Evolutionary conservation across 2,888 invertebrate genomes (phyloP), one percentile per base, ranked within the genome.

Genomic region (Kuschelorhynchus macadamiae): DNA sequence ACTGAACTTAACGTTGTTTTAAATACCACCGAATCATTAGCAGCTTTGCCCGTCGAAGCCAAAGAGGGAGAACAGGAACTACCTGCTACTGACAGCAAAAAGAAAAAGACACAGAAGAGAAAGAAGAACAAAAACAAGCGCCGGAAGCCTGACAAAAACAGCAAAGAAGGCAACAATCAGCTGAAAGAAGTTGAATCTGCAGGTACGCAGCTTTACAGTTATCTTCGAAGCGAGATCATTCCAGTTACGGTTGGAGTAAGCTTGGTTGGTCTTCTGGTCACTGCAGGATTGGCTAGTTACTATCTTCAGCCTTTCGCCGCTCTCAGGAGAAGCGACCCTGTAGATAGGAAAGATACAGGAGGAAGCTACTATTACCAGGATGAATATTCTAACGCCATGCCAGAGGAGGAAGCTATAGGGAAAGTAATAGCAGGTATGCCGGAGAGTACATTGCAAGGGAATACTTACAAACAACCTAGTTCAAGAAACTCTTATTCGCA

Each of bases 191-290:
- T 85, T 41, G 88, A 91, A 60, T 90, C 91, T 0, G 86, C 92
- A 0, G 87, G 90, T 8, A 90, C 92, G 0, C 90, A 92, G 79
- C 88, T 93, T 20, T 93, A 92, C 77, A 92, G 91, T 76, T 93
- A 91, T 76, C 82, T 93, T 39, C 91, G 92, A 1, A 86, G 92
- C 74, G 92, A 93, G 85, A 90, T 93, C 0, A 92, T 93, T 90
- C 92, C 93, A 0, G 71, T 71, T 7, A 91, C 91, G 25, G 91
- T 93, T 16, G 92, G 93, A 0, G 90, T 92, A 0, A 92, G 93
- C 74, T 83, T 93, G 16, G 88, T 92, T 9, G 92, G 93, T 0
- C 81, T 93, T 41, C 90, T 92, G 67, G 88, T 92, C 67, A 87
- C 91, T 36, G 90, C 91, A 1, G 93, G 93, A 1, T 81, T 93